These are phyloP conservation scores for Elymnias hypermnestra DNA, from an alignment of 1,140 invertebrate genomes.

Conservation along the genomic window DNA sequence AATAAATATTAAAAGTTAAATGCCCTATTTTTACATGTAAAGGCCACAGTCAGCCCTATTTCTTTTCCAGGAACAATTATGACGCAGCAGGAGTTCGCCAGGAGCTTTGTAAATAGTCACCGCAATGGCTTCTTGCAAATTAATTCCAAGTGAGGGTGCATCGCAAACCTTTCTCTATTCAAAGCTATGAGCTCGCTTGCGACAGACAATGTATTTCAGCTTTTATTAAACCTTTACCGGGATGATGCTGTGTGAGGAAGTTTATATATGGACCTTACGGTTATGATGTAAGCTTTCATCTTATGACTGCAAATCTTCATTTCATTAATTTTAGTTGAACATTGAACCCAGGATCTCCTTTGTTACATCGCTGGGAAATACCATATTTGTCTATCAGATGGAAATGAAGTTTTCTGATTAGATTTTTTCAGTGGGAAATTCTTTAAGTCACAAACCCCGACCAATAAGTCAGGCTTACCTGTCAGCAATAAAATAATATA, in stretches of 20 bases:
- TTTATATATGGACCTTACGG: too few relatives aligned
- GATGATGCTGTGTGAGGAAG: background rate
- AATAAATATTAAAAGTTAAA: background rate
- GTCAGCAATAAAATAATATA: too few relatives aligned
- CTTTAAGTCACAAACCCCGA: too few relatives aligned
- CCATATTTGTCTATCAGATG: too few relatives aligned
- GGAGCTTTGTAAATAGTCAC: slow-evolving; percentile 67
- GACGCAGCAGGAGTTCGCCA: slow-evolving; percentile 43
- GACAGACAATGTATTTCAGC: background rate
- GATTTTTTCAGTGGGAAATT: too few relatives aligned
- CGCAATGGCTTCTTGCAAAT: slow-evolving; percentile 62
- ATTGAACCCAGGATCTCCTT: too few relatives aligned
- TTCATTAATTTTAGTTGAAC: too few relatives aligned
- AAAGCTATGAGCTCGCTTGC: slow-evolving; percentile 5
- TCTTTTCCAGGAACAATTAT: slow-evolving; percentile 46
- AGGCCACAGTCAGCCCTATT: slow-evolving; percentile 2
- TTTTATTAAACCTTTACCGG: background rate
- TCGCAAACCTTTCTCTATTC: slow-evolving; percentile 9
- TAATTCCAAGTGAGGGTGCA: slow-evolving; percentile 56
- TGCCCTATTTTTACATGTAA: background rate
- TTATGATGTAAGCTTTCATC: too few relatives aligned
- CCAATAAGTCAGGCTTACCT: too few relatives aligned
- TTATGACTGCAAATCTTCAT: too few relatives aligned
- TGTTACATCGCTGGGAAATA: too few relatives aligned
- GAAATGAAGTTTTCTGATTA: too few relatives aligned